phyloP scores from a whole-genome alignment of 2,797 vertebrate genomes.

The Rhinichthys osculus region DNA sequence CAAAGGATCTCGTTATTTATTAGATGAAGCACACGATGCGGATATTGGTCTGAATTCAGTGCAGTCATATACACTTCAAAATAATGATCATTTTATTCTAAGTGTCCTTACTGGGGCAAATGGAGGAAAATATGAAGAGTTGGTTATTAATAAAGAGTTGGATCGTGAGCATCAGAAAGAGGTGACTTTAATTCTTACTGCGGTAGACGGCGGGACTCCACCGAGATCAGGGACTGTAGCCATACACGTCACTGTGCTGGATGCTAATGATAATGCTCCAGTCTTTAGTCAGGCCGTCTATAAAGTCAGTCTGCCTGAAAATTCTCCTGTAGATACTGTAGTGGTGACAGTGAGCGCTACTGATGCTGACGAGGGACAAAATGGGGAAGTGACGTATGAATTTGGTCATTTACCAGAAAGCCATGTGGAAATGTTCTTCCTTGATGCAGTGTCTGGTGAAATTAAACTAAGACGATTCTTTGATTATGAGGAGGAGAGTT shows the following conservation, averaged over 20 bases:
- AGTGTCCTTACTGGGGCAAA: slow-evolving; percentile 36
- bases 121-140: slow-evolving; percentile 33
- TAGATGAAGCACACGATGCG: slow-evolving; percentile 68
- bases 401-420: slow-evolving; percentile 54
- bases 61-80: slow-evolving; percentile 66
- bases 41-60: slow-evolving; percentile 70
- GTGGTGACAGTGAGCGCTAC: slow-evolving; percentile 66
- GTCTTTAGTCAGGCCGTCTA: slow-evolving; percentile 69
- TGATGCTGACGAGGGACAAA: slow-evolving; percentile 71
- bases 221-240: slow-evolving; percentile 70
- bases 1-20: slow-evolving; percentile 62
- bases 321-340: slow-evolving; percentile 56
- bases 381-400: slow-evolving; percentile 68
- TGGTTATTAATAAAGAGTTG: slow-evolving; percentile 56
- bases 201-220: slow-evolving; percentile 72
- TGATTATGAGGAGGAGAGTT: slow-evolving; percentile 73
- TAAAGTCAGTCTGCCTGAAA: slow-evolving; percentile 65
- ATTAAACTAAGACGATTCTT: not conserved
- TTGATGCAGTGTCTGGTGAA: slow-evolving; percentile 17
- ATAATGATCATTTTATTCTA: slow-evolving; percentile 67
- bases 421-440: slow-evolving; percentile 53
- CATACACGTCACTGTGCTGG: slow-evolving; percentile 71
- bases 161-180: slow-evolving; percentile 68
- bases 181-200: slow-evolving; percentile 67
- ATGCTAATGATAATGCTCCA: slow-evolving; percentile 75